These are phyloP conservation scores for Calephelis nemesis DNA, from an alignment of 1,140 invertebrate genomes.

Conservation along the genomic window DNA sequence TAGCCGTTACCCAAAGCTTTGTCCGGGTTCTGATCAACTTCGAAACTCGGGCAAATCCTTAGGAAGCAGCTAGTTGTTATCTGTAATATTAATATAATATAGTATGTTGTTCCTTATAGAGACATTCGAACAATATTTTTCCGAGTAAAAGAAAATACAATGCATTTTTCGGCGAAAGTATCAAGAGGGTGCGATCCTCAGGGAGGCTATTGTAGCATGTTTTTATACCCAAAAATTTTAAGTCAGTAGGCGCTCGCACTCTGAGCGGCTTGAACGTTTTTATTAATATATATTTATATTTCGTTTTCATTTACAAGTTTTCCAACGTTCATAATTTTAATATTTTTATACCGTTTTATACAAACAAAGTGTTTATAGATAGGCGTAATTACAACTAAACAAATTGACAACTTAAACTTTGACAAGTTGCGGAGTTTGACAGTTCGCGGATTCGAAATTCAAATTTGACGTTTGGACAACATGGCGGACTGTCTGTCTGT, in stretches of 20 bases:
- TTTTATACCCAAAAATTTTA: conserved; percentile 80
- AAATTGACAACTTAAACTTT: conserved; percentile 44
- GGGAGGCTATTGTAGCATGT: conserved; percentile 77
- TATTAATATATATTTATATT: conserved; percentile 79
- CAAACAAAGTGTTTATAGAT: conserved; percentile 74
- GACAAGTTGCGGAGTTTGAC: conserved; percentile 65
- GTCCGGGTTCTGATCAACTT: no score
- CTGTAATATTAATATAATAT: no score
- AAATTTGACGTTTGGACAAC: conserved; percentile 72
- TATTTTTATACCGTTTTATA: conserved; percentile 80
- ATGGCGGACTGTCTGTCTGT: conserved; percentile 69
- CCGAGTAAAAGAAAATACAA: not conserved
- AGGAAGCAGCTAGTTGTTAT: no score
- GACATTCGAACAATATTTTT: not conserved
- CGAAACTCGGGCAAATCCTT: no score
- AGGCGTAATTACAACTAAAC: conserved; percentile 55
- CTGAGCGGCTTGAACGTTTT: conserved; percentile 75
- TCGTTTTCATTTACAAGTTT: conserved; percentile 79
- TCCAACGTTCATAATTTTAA: conserved; percentile 78
- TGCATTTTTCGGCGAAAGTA: conserved; percentile 40
- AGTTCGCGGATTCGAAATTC: conserved; percentile 66
- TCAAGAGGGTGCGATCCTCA: conserved; percentile 58
- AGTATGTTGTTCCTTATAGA: not conserved
- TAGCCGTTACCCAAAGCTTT: no score
- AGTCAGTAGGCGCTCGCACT: conserved; percentile 78